phyloP scores from a whole-genome alignment of 2,888 invertebrate genomes.

The Hyalella azteca region DNA sequence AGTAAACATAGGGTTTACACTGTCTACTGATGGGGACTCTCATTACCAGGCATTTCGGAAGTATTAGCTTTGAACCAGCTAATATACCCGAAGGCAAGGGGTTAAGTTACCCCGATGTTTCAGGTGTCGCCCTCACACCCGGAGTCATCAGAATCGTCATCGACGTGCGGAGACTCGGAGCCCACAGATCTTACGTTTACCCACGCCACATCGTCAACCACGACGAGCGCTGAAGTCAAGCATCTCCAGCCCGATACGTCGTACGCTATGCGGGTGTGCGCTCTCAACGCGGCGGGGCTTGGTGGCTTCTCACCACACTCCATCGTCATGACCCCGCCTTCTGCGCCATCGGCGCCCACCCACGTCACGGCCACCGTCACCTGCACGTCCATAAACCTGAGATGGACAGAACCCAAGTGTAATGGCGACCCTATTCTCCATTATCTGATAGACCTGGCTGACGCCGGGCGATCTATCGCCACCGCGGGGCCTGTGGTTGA shows the following conservation, averaged over 20 bases:
- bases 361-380: constrained; percentile 70
- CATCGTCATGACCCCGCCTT: constrained; percentile 77
- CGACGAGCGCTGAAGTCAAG: constrained; percentile 72
- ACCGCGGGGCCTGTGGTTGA: constrained; percentile 68
- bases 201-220: constrained; percentile 70
- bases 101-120: constrained; percentile 15
- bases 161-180: constrained; percentile 55
- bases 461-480: constrained; percentile 62
- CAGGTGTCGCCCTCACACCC: constrained; percentile 55
- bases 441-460: constrained; percentile 77
- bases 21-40: too few species aligned
- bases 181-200: constrained; percentile 50
- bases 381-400: constrained; percentile 73
- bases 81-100: too few species aligned
- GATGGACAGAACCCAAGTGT: constrained; percentile 76
- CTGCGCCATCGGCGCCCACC: constrained; percentile 75
- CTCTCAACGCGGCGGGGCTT: constrained; percentile 80
- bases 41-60: too few species aligned
- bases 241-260: constrained; percentile 78
- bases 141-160: constrained; percentile 56
- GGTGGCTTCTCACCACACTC: constrained; percentile 75
- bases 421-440: constrained; percentile 79
- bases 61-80: too few species aligned
- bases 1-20: too few species aligned
- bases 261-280: constrained; percentile 76